Evolutionary conservation across 2,113 vertebrate genomes (phyloP).

Genomic region (Pachypanchax playfairii): DNA sequence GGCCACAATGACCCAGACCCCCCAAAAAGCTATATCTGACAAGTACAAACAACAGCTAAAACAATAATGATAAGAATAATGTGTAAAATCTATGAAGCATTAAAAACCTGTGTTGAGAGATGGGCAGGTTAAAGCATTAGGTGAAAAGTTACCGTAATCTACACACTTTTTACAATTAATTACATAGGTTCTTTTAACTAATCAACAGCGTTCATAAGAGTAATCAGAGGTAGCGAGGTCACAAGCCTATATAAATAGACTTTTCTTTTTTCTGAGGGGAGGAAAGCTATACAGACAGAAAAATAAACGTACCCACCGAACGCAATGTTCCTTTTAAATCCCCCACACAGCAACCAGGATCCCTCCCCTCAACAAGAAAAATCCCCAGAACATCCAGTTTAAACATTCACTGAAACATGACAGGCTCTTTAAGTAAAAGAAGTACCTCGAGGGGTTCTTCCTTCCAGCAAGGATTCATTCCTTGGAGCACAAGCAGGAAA

Average conservation of each 20-base stretch:
- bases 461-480: slow-evolving; percentile 57
- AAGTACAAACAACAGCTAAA: slow-evolving; percentile 66
- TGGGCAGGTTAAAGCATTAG: slow-evolving; percentile 86
- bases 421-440: slow-evolving; percentile 85
- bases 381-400: slow-evolving; percentile 88
- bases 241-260: slow-evolving; percentile 80
- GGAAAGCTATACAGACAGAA: slow-evolving; percentile 86
- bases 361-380: slow-evolving; percentile 69
- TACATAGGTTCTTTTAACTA: slow-evolving; percentile 87
- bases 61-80: slow-evolving; percentile 62
- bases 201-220: slow-evolving; percentile 85
- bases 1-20: slow-evolving; percentile 57
- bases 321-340: slow-evolving; percentile 79
- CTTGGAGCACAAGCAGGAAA: slow-evolving; percentile 62
- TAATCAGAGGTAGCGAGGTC: slow-evolving; percentile 95
- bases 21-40: slow-evolving; percentile 72
- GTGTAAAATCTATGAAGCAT: slow-evolving; percentile 74
- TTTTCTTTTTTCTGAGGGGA: slow-evolving; percentile 80
- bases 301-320: slow-evolving; percentile 84
- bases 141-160: slow-evolving; percentile 87
- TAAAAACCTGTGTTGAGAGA: slow-evolving; percentile 85
- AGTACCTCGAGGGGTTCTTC: slow-evolving; percentile 85
- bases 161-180: slow-evolving; percentile 90
- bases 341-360: slow-evolving; percentile 15
- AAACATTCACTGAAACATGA: slow-evolving; percentile 90